These are phyloP conservation scores for Clavelina lepadiformis DNA, from an alignment of 23 tunicate genomes.

Conservation along the genomic window DNA sequence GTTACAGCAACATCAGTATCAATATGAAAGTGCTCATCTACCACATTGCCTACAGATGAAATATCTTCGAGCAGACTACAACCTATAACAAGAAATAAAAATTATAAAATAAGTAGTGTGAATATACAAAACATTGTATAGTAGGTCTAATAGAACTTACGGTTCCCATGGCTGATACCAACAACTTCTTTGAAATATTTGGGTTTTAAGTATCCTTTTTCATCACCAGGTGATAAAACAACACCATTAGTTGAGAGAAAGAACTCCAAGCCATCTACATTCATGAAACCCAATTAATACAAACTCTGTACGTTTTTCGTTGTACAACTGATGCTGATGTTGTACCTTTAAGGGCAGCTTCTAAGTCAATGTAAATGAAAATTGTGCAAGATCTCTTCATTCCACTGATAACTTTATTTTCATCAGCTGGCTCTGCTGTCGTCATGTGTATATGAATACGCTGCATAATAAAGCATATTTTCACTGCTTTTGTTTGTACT, in stretches of 20 bases:
- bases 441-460: conserved; percentile 94
- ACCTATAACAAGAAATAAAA: no score
- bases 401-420: conserved; percentile 67
- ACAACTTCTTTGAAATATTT: conserved; percentile 53
- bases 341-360: conserved; percentile 63
- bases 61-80: no score
- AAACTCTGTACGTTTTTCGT: neutral
- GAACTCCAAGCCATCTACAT: conserved; percentile 62
- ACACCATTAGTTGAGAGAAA: conserved; percentile 68
- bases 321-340: neutral
- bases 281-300: neutral
- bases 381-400: conserved; percentile 63
- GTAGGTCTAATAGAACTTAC: no score
- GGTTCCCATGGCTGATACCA: conserved; percentile 1
- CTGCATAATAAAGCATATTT: conserved; percentile 22
- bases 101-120: no score
- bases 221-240: conserved; percentile 55
- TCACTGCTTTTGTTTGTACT: neutral
- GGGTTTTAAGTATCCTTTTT: conserved; percentile 39
- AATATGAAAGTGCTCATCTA: no score
- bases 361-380: conserved; percentile 62
- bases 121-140: no score
- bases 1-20: no score
- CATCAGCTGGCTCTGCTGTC: conserved; percentile 52
- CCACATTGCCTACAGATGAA: no score